Evolutionary conservation across 30 jellyfish, hydroid and myxozoan genomes (phyloP), one percentile per base, ranked within the genome.

Genomic region (Turritopsis rubra): DNA sequence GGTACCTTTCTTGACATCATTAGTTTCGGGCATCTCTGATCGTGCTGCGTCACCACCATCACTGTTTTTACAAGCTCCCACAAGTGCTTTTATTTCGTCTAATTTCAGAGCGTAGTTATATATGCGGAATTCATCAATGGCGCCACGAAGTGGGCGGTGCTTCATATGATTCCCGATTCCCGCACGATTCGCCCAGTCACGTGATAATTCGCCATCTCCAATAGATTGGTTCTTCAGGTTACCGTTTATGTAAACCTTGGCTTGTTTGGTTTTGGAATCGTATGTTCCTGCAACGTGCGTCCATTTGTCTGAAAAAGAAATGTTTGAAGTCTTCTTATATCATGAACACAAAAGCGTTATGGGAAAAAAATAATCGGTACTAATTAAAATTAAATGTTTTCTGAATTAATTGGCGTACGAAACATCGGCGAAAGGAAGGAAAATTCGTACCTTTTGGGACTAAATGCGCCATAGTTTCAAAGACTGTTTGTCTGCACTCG

Each of bases 241-340:
- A n/a, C 99, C 99, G 75, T 89, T 84, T 93, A 94, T 94, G 87
- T 71, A 94, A 30, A 87, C 85, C 86, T 94, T 90, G 54, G 97
- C 96, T 74, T 84, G 87, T 65, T 91, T 89, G 21, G 96, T 94
- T 22, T 83, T 85, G 72, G 93, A 82, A 28, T 94, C 84, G 87
- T 94, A 94, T 52, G 99, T 94, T 19, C 97, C 99, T 86, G 99
- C 97, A 79, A 94, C 88, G 77, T 94, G 99, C 22, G 95, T 84
- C 99, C 99, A 94, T 54, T 74, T 73, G 31, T 77, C 95, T 86
- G 71, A 0, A 41, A 30, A 29, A 25, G 54, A 53, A 65, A 52
- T 41, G 5, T n/a, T n/a, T n/a, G n/a, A n/a, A n/a, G n/a, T n/a
- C n/a, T n/a, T n/a, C n/a, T n/a, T n/a, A n/a, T n/a, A n/a, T n/a